These are phyloP conservation scores for Oreochromis spilurus DNA, from an alignment of 2,113 vertebrate genomes.

Conservation along the genomic window DNA sequence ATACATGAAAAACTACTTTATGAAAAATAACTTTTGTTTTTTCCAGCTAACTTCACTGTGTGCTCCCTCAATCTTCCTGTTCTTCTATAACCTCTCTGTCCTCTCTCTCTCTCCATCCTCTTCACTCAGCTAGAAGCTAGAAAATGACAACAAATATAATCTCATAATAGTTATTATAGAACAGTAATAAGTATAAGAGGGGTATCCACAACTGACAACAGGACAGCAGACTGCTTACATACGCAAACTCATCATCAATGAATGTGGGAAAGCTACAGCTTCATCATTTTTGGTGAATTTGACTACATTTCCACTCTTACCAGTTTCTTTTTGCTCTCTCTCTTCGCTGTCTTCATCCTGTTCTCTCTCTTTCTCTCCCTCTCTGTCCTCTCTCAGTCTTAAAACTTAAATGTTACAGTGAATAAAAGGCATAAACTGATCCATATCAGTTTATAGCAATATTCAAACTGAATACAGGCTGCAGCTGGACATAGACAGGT, in stretches of 20 bases:
- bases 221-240: not conserved
- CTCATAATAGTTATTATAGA: not conserved
- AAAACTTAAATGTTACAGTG: not conserved
- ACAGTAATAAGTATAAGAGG: not conserved
- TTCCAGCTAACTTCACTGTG: no score
- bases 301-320: not conserved
- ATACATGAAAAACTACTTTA: no score
- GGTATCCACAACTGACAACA: not conserved
- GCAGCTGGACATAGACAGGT: no score
- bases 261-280: not conserved
- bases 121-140: not conserved
- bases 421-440: not conserved
- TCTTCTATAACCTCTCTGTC: not conserved
- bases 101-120: not conserved
- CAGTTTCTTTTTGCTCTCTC: not conserved
- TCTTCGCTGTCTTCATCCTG: not conserved
- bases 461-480: no score
- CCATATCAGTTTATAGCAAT: no score
- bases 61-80: not conserved
- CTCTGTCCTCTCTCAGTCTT: not conserved
- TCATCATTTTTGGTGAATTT: not conserved
- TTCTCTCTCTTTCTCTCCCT: not conserved
- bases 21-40: no score
- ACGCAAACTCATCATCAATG: accelerated
- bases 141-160: not conserved